Percentiles rank a stretch among this genome's conserved stretches.
Evolutionary conservation across 1,140 invertebrate species (phyloP).

Genomic region (Bradysia coprophila): DNA sequence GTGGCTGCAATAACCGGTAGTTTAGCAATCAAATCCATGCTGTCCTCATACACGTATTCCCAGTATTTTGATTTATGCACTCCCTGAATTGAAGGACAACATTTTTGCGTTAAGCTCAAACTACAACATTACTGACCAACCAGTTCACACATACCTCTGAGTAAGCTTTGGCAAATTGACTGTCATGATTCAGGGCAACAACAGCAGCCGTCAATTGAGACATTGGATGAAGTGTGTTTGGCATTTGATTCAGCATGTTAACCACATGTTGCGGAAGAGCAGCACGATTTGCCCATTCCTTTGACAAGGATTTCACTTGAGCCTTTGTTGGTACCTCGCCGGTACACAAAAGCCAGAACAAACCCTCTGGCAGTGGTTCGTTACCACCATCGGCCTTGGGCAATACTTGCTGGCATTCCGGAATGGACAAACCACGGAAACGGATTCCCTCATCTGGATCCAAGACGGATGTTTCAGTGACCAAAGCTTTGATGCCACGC

Average conservation of each 20-base stretch:
- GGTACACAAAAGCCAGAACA: slow-evolving; percentile 90
- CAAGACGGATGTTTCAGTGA: slow-evolving; percentile 88
- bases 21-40: slow-evolving; percentile 93
- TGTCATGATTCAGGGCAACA: slow-evolving; percentile 83
- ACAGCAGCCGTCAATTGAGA: slow-evolving; percentile 87
- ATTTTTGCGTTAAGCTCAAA: no score
- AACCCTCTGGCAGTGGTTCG: slow-evolving; percentile 86
- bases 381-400: slow-evolving; percentile 70
- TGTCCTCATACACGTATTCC: slow-evolving; percentile 82
- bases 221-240: slow-evolving; percentile 88
- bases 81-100: slow-evolving; percentile 9
- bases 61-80: slow-evolving; percentile 23
- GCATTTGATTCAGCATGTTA: slow-evolving; percentile 89
- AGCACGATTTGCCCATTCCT: slow-evolving; percentile 72
- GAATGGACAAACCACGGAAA: slow-evolving; percentile 89
- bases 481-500: slow-evolving; percentile 86
- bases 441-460: slow-evolving; percentile 91
- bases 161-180: slow-evolving; percentile 87
- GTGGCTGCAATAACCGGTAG: slow-evolving; percentile 85
- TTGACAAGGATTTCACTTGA: slow-evolving; percentile 66
- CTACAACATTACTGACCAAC: no score
- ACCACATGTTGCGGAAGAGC: slow-evolving; percentile 81
- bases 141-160: slow-evolving; percentile 34
- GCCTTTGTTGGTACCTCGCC: slow-evolving; percentile 75
- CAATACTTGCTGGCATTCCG: slow-evolving; percentile 80